These are phyloP conservation scores for Dipodomys spectabilis DNA, from an alignment of 2,113 vertebrate genomes.

Conservation along the genomic window DNA sequence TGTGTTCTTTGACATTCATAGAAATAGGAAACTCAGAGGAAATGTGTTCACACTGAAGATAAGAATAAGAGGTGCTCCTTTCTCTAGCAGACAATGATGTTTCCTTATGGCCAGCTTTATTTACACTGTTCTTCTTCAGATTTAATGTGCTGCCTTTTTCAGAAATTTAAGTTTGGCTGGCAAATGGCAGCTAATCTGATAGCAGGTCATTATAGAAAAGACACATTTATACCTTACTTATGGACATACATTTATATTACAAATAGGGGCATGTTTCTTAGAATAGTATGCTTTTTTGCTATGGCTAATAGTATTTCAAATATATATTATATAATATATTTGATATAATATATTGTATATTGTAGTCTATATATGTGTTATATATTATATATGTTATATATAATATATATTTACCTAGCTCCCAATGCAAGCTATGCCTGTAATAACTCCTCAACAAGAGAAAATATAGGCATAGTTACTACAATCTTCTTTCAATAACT, in stretches of 20 bases:
- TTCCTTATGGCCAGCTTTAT: not conserved
- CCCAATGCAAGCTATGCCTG: not conserved
- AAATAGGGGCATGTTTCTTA: not conserved
- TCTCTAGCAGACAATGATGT: not conserved
- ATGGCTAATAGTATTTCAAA: not conserved
- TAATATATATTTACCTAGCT: not conserved
- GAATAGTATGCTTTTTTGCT: not conserved
- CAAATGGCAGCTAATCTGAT: not conserved
- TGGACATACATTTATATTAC: not conserved
- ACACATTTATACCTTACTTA: not conserved
- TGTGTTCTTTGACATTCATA: not conserved
- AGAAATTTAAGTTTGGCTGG: not conserved
- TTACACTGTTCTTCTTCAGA: not conserved
- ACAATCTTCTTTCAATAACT: not conserved
- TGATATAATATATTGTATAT: too few species aligned
- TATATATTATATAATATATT: not conserved
- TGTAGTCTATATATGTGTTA: too few species aligned
- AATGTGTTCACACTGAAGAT: not conserved
- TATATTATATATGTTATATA: too few species aligned
- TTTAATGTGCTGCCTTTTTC: constrained; percentile 10
- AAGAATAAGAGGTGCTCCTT: not conserved
- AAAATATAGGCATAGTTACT: not conserved
- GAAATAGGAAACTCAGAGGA: not conserved
- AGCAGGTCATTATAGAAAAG: not conserved
- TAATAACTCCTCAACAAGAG: not conserved